Evolutionary conservation across 2,888 invertebrate species (phyloP), one percentile per base, ranked within the genome.

Genomic region (Cheilosia vernalis): DNA sequence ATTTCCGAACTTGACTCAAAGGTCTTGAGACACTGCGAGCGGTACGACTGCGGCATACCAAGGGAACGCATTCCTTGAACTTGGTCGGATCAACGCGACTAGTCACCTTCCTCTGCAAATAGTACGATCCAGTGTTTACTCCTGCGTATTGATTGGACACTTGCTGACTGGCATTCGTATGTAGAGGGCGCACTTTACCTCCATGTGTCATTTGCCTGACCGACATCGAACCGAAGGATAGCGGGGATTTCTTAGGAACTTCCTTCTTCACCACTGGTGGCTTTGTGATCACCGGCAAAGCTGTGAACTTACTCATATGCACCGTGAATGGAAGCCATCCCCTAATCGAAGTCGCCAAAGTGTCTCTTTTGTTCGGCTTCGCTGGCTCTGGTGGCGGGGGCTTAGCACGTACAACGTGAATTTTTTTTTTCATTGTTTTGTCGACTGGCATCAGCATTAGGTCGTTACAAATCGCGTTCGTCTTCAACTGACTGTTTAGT

Each of bases 361-460:
- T 4, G 4, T 63, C 27, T 9, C 21, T n/a, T 13, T 47, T 64
- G 0, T 27, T 10, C 4, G 37, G 17, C 2, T 51, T 44, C 15
- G 66, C 13, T 7, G 47, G 40, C 4, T 49, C 40, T 9, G 51
- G 9, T 4, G 17, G 4, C 0, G 27, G 10, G 1, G 17, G 0
- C 1, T 64, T 79, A 21, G 49, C 30, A 10, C 51, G 67, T 13
- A 19, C 5, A 0, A 58, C 6, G 6, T 74, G 56, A 30, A 80
- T 79, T 40, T 55, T 64, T 10, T 55, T 9, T 15, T 79, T 84
- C 3, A 84, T 7, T 0, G 9, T 13, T 7, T 64, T 44, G 37
- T 69, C 27, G 5, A 84, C 55, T 1, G 64, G 10, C 79, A 84
- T 80, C 0, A 84, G 69, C 74, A 84, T 80, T 0, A 80, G 69